A percentile compares a stretch with the other conserved stretches of the same genome.
Conservation (phyloP, 2,888 invertebrate genomes). For the Mythimna lalbum region DNA sequence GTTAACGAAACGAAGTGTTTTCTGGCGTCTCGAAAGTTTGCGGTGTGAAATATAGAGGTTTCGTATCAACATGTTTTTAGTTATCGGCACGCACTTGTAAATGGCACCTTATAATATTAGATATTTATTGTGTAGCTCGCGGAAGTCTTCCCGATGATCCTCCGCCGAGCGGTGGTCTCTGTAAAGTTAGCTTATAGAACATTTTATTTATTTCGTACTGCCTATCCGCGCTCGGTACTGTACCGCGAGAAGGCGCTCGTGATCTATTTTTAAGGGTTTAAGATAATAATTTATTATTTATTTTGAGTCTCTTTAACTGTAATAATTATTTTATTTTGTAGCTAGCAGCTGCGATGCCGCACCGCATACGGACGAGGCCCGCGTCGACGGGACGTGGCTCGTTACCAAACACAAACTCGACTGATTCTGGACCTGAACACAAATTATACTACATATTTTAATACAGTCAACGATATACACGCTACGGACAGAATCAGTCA, state of each 20-base stretch:
- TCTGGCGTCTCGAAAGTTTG: slow-evolving; percentile 90
- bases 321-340: slow-evolving; percentile 87
- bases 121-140: slow-evolving; percentile 90
- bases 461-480: slow-evolving; percentile 40
- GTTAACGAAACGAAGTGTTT: slow-evolving; percentile 82
- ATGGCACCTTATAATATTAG: slow-evolving; percentile 90
- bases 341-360: slow-evolving; percentile 87
- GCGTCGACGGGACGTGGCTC: slow-evolving; percentile 87
- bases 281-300: slow-evolving; percentile 91
- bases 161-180: slow-evolving; percentile 90
- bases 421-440: slow-evolving; percentile 73
- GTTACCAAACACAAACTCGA: slow-evolving; percentile 70
- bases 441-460: slow-evolving; percentile 50
- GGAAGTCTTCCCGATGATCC: slow-evolving; percentile 90
- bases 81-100: slow-evolving; percentile 90
- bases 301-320: slow-evolving; percentile 90
- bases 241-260: slow-evolving; percentile 91
- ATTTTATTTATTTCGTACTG: slow-evolving; percentile 90
- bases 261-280: slow-evolving; percentile 91
- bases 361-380: slow-evolving; percentile 88
- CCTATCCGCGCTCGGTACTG: slow-evolving; percentile 90
- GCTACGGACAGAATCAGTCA: slow-evolving; percentile 75
- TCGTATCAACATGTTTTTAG: slow-evolving; percentile 80
- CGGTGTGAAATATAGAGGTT: slow-evolving; percentile 88
- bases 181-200: slow-evolving; percentile 90